Evolutionary conservation across 2,113 vertebrate species (phyloP).

Genomic region (Podocnemis expansa): DNA sequence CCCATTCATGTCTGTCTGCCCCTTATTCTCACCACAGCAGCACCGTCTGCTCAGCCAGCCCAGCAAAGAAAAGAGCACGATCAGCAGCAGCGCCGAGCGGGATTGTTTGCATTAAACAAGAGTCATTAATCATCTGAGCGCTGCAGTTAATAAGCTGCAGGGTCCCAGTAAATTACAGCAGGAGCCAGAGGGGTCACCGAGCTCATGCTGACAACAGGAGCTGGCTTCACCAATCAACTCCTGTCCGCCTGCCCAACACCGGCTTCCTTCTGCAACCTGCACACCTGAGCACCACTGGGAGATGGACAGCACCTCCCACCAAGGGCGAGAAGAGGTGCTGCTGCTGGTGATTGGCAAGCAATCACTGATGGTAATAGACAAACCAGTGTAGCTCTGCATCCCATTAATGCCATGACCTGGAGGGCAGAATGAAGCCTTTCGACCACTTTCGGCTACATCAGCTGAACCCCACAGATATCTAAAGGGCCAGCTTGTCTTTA

Average conservation of each 20-base stretch:
- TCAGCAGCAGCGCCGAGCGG: neutral
- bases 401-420: fast-evolving
- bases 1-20: neutral
- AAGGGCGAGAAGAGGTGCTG: neutral
- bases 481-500: neutral
- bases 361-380: neutral
- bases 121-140: constrained; percentile 27
- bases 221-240: neutral
- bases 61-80: neutral
- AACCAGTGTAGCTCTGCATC: neutral
- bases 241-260: neutral
- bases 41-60: neutral
- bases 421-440: neutral
- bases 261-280: neutral
- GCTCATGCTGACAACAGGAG: neutral
- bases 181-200: neutral
- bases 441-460: no score
- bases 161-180: neutral
- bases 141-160: neutral
- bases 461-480: no score
- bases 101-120: constrained; percentile 8
- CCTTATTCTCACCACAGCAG: neutral
- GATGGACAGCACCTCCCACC: fast-evolving
- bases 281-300: neutral
- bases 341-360: neutral